phyloP scores from a whole-genome alignment of 2,113 vertebrate species.

The Gallinago jamesoni region DNA sequence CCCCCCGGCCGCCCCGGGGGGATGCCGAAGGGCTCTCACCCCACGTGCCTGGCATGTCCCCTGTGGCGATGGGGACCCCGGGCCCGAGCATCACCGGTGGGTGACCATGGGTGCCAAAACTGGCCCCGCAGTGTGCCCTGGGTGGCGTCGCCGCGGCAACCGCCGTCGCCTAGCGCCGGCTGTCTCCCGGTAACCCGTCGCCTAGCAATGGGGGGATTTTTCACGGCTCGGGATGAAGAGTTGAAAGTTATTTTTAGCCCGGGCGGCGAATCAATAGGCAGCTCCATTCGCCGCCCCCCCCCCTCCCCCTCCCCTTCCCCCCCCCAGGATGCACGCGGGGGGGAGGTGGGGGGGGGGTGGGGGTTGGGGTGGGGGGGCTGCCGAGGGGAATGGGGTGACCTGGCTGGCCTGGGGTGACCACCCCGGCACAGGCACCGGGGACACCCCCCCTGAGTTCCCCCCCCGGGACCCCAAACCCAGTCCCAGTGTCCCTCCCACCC shows the following conservation, averaged over 20 bases:
- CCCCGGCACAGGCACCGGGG: accelerated
- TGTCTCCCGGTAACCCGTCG: slow-evolving; percentile 79
- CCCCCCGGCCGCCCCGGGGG: too few relatives aligned
- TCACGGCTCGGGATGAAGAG: slow-evolving; percentile 73
- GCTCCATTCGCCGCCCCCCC: slow-evolving; percentile 52
- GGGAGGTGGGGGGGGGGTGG: accelerated
- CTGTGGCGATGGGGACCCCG: accelerated
- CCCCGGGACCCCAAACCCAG: background rate
- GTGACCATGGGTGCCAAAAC: background rate
- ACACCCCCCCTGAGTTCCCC: background rate
- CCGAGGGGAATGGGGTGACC: accelerated
- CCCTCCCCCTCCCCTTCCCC: too few relatives aligned
- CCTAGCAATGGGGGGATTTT: slow-evolving; percentile 80
- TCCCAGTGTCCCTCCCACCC: background rate
- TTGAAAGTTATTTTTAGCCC: slow-evolving; percentile 79
- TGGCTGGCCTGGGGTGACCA: background rate
- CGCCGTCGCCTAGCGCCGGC: slow-evolving; percentile 75
- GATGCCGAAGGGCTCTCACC: background rate
- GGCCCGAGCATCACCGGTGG: background rate
- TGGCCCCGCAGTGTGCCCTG: slow-evolving; percentile 65
- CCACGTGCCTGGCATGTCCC: accelerated
- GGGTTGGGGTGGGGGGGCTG: too few relatives aligned
- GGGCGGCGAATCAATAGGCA: slow-evolving; percentile 69
- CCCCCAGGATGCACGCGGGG: background rate
- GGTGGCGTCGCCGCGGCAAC: slow-evolving; percentile 73